Evolutionary conservation across 2,888 invertebrate species (phyloP).

Genomic region (Agonopterix arenella): DNA sequence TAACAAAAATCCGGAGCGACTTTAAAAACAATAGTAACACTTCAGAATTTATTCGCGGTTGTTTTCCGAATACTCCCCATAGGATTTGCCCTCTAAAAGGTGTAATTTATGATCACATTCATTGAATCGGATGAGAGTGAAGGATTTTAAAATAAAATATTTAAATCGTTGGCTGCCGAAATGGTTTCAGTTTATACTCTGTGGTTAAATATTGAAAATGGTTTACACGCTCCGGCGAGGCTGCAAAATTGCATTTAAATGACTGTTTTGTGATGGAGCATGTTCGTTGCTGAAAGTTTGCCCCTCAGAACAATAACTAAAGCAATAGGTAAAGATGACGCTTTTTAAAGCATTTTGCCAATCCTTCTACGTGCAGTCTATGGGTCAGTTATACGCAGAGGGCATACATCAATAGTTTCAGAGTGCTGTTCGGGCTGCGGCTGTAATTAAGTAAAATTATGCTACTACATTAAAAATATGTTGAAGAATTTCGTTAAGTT

Average conservation of each 20-base stretch:
- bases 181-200: neutral
- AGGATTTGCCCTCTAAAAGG: constrained; percentile 6
- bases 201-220: constrained; percentile 4
- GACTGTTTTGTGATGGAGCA: neutral
- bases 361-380: too few relatives aligned
- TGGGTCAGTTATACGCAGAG: too few relatives aligned
- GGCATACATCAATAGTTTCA: too few relatives aligned
- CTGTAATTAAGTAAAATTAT: too few relatives aligned
- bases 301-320: neutral
- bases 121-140: constrained; percentile 4
- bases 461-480: too few relatives aligned
- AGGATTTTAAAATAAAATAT: constrained; percentile 6
- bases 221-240: neutral
- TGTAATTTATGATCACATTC: constrained; percentile 8
- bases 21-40: neutral
- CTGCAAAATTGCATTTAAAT: constrained; percentile 2
- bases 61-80: constrained; percentile 15
- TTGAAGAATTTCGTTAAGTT: too few relatives aligned
- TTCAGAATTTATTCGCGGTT: constrained; percentile 22
- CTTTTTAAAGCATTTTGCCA: too few relatives aligned
- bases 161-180: neutral
- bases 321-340: neutral
- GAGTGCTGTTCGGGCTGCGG: too few relatives aligned
- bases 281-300: neutral
- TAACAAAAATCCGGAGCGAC: too few relatives aligned